Base-by-base conservation (phyloP, 2,888 invertebrate genomes). In the Mycalesis mineus region DNA sequence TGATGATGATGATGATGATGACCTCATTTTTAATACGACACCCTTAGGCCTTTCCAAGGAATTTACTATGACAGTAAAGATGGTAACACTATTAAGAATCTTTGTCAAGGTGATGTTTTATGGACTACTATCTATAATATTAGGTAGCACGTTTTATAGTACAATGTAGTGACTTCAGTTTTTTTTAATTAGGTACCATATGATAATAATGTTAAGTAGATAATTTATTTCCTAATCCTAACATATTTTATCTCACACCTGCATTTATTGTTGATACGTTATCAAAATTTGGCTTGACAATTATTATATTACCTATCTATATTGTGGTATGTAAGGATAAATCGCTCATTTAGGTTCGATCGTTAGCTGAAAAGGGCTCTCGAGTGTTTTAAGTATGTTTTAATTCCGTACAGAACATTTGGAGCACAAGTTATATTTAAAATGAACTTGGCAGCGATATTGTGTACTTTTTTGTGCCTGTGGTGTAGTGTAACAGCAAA, bases 261-360 rank as follows among this genome's bases (percentile, higher is more conserved):
- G 83, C 74, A 68, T 71, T 74, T 73, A 73, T 74, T 78, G 72
- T 57, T 65, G 80, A 84, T 85, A 84, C 58, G 59, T 56, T 83
- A 84, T 84, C 81, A 66, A 67, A 67, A 64, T 64, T 66, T 60
- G 72, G 64, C 62, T 64, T 37, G 33, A 58, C 62, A 65, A 68
- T 59, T 69, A 73, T 31, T 22, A 22, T 5, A n/a, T 22, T 22
- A 11, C 11, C 33, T 54, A 57, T 59, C 31, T 33, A 40, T 44
- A 29, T 44, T 49, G 42, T 49, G 5, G n/a, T n/a, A n/a, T n/a
- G n/a, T n/a, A 22, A 22, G 22, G 22, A 22, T 22, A 55, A 15
- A 40, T 51, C 36, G 42, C 15, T 57, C 37, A 51, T 53, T 55
- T 60, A 36, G 31, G 36, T 33, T 17, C n/a, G 17, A 31, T 33